These are phyloP conservation scores for Herpetotheres cachinnans DNA, from an alignment of 2,113 vertebrate genomes.

Conservation along the genomic window DNA sequence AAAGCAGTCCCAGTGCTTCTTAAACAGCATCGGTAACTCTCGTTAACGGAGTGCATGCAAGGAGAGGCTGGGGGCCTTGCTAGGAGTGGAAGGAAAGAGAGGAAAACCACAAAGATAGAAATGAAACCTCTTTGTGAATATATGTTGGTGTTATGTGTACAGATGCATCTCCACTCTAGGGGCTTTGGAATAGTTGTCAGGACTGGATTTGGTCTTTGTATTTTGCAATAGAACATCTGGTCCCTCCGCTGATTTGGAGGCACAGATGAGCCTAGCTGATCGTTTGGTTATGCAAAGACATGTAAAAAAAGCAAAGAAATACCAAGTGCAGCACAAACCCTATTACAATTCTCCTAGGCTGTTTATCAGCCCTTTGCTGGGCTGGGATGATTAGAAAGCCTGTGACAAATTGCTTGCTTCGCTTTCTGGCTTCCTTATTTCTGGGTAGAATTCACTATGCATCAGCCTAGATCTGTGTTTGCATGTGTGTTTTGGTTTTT, in stretches of 20 bases:
- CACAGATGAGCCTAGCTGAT: background rate
- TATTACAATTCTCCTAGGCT: background rate
- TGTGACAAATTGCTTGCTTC: background rate
- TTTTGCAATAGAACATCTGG: background rate
- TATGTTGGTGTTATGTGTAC: fast-evolving
- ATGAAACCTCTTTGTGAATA: background rate
- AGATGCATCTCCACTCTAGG: background rate
- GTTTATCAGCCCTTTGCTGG: background rate
- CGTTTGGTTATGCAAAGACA: background rate
- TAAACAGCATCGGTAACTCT: background rate
- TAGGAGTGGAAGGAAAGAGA: background rate
- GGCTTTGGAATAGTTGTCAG: background rate
- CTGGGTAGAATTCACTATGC: background rate
- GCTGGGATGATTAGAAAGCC: background rate
- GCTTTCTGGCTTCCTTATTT: constrained; percentile 7
- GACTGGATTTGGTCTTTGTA: background rate
- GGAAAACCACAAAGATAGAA: background rate
- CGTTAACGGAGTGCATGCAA: fast-evolving
- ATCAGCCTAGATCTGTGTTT: background rate
- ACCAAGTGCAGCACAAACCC: background rate
- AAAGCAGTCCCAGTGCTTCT: background rate
- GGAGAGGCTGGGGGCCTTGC: background rate
- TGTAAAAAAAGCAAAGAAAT: background rate
- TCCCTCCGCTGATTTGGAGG: background rate
- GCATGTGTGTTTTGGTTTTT: background rate